These are phyloP conservation scores for Conops quadrifasciatus DNA, from an alignment of 2,888 invertebrate genomes.

Conservation along the genomic window DNA sequence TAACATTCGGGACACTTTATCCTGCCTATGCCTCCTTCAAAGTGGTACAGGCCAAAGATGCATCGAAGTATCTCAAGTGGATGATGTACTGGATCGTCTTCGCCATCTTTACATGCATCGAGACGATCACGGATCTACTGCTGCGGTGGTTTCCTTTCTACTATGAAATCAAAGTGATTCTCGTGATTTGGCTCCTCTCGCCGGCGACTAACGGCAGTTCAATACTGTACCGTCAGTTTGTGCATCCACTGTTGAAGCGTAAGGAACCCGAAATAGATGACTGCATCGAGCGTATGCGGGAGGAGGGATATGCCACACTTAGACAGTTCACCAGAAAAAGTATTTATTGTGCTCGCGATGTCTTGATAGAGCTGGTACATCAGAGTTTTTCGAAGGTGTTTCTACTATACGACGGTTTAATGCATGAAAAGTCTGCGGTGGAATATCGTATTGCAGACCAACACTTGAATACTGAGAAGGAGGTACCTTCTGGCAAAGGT, in stretches of 20 bases:
- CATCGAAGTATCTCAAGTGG: slow-evolving; percentile 98
- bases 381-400: not conserved
- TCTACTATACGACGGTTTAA: not conserved
- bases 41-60: slow-evolving; percentile 94
- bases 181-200: slow-evolving; percentile 93
- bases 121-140: slow-evolving; percentile 92
- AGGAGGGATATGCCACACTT: slow-evolving; percentile 36
- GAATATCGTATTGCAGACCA: too few relatives aligned
- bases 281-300: slow-evolving; percentile 67
- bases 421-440: not conserved
- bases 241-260: slow-evolving; percentile 89
- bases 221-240: slow-evolving; percentile 90
- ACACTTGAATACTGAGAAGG: too few relatives aligned
- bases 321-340: slow-evolving; percentile 23
- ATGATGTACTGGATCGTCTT: slow-evolving; percentile 99
- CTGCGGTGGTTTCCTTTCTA: slow-evolving; percentile 95
- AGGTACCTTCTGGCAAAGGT: too few relatives aligned
- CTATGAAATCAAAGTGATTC: slow-evolving; percentile 92
- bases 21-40: slow-evolving; percentile 83
- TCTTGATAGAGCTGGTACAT: slow-evolving; percentile 23
- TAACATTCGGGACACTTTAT: slow-evolving; percentile 94
- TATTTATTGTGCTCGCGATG: not conserved
- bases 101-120: slow-evolving; percentile 88
- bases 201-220: slow-evolving; percentile 94
- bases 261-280: slow-evolving; percentile 73